phyloP scores from a whole-genome alignment of 1,140 invertebrate genomes.

The Gryllus bimaculatus region DNA sequence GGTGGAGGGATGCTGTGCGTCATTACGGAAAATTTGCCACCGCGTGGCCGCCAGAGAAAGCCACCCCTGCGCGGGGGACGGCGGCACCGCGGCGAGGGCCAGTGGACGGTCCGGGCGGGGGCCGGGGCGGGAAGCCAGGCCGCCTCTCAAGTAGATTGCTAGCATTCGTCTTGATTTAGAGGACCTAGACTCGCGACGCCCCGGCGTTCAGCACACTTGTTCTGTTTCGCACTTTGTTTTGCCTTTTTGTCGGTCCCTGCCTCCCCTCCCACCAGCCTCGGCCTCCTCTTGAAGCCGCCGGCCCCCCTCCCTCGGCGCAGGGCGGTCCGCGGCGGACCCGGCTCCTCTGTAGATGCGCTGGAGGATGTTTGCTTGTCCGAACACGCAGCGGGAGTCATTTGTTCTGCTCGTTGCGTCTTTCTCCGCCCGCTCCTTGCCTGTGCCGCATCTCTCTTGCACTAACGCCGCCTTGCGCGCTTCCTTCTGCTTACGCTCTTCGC shows the following conservation, averaged over 20 bases:
- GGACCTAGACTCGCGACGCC: too few relatives aligned
- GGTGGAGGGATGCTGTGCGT: too few relatives aligned
- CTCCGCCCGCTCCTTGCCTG: neutral
- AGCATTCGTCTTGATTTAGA: neutral
- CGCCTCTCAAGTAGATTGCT: conserved; percentile 3
- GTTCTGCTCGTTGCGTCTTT: neutral
- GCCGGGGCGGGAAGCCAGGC: too few relatives aligned
- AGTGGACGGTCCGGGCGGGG: too few relatives aligned
- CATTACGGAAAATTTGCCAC: too few relatives aligned
- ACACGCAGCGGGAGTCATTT: neutral
- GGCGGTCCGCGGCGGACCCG: too few relatives aligned
- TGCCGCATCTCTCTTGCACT: neutral
- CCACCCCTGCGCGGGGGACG: too few relatives aligned
- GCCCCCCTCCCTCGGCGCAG: too few relatives aligned
- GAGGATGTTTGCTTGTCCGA: neutral
- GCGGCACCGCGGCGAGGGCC: too few relatives aligned
- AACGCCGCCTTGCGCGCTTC: neutral
- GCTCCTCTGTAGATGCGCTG: neutral
- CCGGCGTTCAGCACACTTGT: neutral
- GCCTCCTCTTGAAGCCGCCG: neutral
- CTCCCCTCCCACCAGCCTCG: neutral
- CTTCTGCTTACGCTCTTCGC: neutral
- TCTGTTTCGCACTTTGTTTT: conserved; percentile 4
- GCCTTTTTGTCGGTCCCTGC: neutral
- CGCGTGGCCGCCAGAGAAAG: too few relatives aligned